These are phyloP conservation scores for Zaprionus capensis DNA, from an alignment of 1,140 invertebrate genomes.

Conservation along the genomic window DNA sequence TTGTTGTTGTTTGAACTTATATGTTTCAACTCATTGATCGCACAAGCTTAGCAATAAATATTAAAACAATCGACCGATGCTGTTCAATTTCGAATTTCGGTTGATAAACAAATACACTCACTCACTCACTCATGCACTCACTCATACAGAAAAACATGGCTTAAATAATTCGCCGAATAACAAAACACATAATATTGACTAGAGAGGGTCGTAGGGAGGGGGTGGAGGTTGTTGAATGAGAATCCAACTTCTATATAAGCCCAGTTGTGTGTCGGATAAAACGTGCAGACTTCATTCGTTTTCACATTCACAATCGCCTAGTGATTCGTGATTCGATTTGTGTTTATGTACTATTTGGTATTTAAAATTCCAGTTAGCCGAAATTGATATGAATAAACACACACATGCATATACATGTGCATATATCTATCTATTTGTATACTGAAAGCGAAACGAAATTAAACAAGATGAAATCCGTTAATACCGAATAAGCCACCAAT, in stretches of 20 bases:
- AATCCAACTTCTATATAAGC: conserved; percentile 31
- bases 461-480: conserved; percentile 41
- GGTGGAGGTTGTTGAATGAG: not conserved
- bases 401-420: not conserved
- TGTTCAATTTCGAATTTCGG: conserved; percentile 39
- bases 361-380: conserved; percentile 44
- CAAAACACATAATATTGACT: conserved; percentile 15
- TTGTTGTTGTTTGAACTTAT: conserved; percentile 33
- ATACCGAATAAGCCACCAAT: conserved; percentile 1
- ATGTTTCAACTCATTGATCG: conserved; percentile 44
- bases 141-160: not conserved
- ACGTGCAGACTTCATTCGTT: conserved; percentile 30
- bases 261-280: conserved; percentile 15
- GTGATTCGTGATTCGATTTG: conserved; percentile 3
- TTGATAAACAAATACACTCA: not conserved
- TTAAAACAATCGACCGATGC: conserved; percentile 30
- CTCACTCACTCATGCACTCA: not conserved
- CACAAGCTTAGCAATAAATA: conserved; percentile 45
- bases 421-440: not conserved
- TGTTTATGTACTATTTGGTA: conserved; percentile 14
- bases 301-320: conserved; percentile 26
- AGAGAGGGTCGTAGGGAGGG: not conserved
- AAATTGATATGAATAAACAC: conserved; percentile 37
- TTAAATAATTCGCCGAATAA: conserved; percentile 17
- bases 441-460: conserved; percentile 32